These are phyloP conservation scores for Sebastes iracundus DNA, from an alignment of 2,797 vertebrate genomes.

Conservation along the genomic window DNA sequence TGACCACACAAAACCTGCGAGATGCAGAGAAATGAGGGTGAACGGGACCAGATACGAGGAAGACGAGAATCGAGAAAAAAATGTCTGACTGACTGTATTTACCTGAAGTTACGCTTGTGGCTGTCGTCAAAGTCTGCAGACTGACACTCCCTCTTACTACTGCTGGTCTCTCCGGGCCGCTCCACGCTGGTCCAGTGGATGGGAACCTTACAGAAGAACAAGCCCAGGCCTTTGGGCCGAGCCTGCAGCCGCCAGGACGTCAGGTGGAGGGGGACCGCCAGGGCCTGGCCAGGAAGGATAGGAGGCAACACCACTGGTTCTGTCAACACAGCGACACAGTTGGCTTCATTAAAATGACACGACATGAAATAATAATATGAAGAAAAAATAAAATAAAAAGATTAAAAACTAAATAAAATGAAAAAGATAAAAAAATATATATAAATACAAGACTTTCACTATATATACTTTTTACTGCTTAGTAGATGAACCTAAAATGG, in stretches of 20 bases:
- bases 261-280: slow-evolving; percentile 93
- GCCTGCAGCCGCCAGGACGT: slow-evolving; percentile 97
- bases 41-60: not conserved
- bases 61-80: not conserved
- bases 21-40: not conserved
- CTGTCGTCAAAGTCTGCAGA: slow-evolving; percentile 90
- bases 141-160: slow-evolving; percentile 95
- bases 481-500: not conserved
- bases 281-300: slow-evolving; percentile 90
- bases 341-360: not conserved
- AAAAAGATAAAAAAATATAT: not conserved
- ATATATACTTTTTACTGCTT: not conserved
- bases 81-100: not conserved
- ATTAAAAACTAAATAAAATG: not conserved
- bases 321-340: slow-evolving; percentile 57
- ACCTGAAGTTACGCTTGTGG: slow-evolving; percentile 92
- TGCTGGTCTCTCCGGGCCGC: slow-evolving; percentile 88
- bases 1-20: slow-evolving; percentile 93
- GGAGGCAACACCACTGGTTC: slow-evolving; percentile 95
- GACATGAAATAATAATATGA: not conserved
- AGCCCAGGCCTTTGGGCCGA: slow-evolving; percentile 91
- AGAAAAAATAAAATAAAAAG: not conserved
- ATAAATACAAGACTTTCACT: not conserved
- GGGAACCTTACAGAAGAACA: slow-evolving; percentile 96
- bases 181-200: slow-evolving; percentile 97